Evolutionary conservation across 2,797 vertebrate genomes (phyloP).

Genomic region (Notolepis coatsorum): DNA sequence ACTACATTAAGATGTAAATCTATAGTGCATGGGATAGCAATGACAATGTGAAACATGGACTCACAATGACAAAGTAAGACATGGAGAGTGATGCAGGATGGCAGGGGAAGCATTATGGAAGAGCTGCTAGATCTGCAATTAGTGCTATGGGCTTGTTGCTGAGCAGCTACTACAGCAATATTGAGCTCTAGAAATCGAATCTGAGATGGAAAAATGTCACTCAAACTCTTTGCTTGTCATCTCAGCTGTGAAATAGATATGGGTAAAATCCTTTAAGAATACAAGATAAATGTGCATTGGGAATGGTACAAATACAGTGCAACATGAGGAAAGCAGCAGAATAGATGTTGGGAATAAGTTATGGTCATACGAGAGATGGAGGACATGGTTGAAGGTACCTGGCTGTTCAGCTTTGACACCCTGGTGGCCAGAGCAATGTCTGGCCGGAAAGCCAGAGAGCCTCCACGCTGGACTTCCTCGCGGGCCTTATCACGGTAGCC

Average conservation of each 20-base stretch:
- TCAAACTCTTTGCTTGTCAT: not conserved
- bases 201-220: too few relatives aligned
- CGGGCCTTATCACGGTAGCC: slow-evolving; percentile 95
- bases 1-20: slow-evolving; percentile 56
- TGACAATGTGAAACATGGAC: too few relatives aligned
- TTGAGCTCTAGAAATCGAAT: too few relatives aligned
- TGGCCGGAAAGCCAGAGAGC: slow-evolving; percentile 90
- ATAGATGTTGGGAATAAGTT: not conserved
- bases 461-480: slow-evolving; percentile 89
- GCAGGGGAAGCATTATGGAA: slow-evolving; percentile 57
- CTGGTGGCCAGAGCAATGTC: slow-evolving; percentile 96
- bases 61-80: slow-evolving; percentile 52
- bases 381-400: slow-evolving; percentile 78
- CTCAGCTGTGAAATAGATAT: slow-evolving; percentile 4
- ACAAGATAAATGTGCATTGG: not conserved
- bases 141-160: slow-evolving; percentile 26
- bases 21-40: too few relatives aligned
- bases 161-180: slow-evolving; percentile 43
- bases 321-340: not conserved
- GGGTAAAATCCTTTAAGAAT: not conserved
- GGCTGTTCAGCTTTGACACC: slow-evolving; percentile 94
- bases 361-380: not conserved
- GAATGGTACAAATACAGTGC: not conserved
- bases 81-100: slow-evolving; percentile 60
- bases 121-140: slow-evolving; percentile 39